These are phyloP conservation scores for Dendroctonus valens DNA, from an alignment of 1,140 invertebrate genomes.

Conservation along the genomic window DNA sequence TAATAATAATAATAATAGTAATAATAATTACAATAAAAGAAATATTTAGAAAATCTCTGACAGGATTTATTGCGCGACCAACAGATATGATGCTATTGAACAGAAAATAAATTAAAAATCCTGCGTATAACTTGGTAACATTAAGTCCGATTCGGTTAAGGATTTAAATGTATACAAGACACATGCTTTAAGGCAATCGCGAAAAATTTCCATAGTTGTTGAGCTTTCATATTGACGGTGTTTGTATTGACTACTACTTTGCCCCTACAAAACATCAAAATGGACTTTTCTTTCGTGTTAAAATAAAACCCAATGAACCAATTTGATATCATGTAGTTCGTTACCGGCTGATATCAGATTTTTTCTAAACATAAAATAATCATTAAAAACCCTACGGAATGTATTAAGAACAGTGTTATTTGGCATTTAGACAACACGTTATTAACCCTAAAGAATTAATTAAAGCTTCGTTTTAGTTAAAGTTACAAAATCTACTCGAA, in stretches of 20 bases:
- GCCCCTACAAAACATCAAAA: no score
- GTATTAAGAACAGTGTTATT: constrained; percentile 50
- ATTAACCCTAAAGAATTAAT: constrained; percentile 48
- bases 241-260: constrained; percentile 7
- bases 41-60: not conserved
- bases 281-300: no score
- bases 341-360: no score
- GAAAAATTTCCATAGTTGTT: constrained; percentile 14
- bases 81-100: not conserved
- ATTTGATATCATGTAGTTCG: no score
- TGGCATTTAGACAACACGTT: constrained; percentile 43
- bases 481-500: constrained; percentile 43
- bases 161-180: constrained; percentile 34
- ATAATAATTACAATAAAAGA: not conserved
- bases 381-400: constrained; percentile 49
- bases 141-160: no score
- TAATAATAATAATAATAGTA: not conserved
- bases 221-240: constrained; percentile 2
- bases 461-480: constrained; percentile 49
- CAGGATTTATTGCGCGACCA: not conserved
- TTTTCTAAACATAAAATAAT: constrained; percentile 5
- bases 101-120: not conserved
- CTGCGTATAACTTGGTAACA: no score
- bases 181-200: constrained; percentile 42
- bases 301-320: not conserved